A percentile compares a stretch with the other conserved stretches of the same genome.
Conservation (phyloP, 2,797 vertebrate species). For the Tragelaphus eurycerus region DNA sequence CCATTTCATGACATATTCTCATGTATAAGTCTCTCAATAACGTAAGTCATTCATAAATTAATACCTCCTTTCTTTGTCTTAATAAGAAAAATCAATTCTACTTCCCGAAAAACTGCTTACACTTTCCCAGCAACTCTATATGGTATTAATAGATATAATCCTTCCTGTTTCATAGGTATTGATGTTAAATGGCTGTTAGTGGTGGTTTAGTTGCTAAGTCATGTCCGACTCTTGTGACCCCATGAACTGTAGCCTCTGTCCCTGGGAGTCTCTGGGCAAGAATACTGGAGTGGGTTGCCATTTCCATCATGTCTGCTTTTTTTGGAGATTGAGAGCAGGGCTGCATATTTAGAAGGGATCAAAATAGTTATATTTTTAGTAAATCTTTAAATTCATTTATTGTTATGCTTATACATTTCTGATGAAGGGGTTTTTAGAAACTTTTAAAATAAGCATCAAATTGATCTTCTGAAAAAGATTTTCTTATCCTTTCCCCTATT, state of each 20-base stretch:
- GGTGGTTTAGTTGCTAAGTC: neutral
- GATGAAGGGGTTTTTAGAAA: neutral
- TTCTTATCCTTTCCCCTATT: neutral
- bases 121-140: neutral
- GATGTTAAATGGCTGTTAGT: neutral
- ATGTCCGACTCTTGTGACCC: neutral
- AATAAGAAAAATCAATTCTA: slow-evolving; percentile 10
- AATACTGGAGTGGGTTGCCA: neutral
- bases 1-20: neutral
- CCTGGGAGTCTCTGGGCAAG: neutral
- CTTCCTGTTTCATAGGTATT: neutral
- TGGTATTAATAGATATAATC: neutral
- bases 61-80: neutral
- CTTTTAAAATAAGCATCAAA: neutral
- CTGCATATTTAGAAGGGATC: neutral
- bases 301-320: neutral
- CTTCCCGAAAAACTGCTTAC: neutral
- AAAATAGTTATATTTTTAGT: neutral
- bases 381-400: neutral
- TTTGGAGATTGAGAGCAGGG: neutral
- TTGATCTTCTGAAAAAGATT: neutral
- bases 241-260: neutral
- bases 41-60: neutral
- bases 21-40: neutral
- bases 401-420: neutral